Conservation (phyloP, 2,888 invertebrate species). For the Camptogramma bilineatum region DNA sequence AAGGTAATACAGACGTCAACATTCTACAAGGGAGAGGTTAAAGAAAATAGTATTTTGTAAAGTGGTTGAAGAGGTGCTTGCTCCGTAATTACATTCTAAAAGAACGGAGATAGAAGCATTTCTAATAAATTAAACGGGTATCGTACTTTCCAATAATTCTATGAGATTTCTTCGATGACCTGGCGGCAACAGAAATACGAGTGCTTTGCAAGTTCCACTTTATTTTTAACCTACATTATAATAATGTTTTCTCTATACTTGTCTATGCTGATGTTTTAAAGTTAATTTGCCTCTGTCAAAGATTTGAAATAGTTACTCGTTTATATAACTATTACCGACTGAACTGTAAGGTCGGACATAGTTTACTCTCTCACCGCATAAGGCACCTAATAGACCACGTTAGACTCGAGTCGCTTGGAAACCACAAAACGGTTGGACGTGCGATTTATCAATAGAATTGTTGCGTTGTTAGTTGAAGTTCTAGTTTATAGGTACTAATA, state of each 20-base stretch:
- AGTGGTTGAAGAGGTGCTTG: no score
- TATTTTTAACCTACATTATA: background rate
- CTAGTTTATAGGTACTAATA: background rate
- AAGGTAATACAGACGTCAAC: no score
- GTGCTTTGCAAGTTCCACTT: constrained; percentile 3
- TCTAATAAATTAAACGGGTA: constrained; percentile 4
- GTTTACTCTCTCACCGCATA: constrained; percentile 13
- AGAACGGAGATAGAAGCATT: background rate
- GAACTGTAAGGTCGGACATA: constrained; percentile 4
- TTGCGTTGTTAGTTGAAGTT: background rate
- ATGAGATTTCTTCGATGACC: constrained; percentile 28
- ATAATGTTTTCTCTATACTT: background rate
- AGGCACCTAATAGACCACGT: constrained; percentile 10
- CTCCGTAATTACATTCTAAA: background rate
- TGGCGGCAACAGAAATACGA: constrained; percentile 19
- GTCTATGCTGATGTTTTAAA: no score
- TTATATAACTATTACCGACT: background rate
- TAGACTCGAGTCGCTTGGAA: constrained; percentile 12
- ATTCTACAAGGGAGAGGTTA: no score
- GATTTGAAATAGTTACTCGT: no score
- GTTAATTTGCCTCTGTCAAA: no score
- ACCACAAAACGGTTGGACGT: constrained; percentile 27
- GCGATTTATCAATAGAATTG: constrained; percentile 17
- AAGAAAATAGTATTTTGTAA: no score
- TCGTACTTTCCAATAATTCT: constrained; percentile 1